Conservation (phyloP, 64 coral and sea anemone genomes). For the Exaiptasia diaphana region DNA sequence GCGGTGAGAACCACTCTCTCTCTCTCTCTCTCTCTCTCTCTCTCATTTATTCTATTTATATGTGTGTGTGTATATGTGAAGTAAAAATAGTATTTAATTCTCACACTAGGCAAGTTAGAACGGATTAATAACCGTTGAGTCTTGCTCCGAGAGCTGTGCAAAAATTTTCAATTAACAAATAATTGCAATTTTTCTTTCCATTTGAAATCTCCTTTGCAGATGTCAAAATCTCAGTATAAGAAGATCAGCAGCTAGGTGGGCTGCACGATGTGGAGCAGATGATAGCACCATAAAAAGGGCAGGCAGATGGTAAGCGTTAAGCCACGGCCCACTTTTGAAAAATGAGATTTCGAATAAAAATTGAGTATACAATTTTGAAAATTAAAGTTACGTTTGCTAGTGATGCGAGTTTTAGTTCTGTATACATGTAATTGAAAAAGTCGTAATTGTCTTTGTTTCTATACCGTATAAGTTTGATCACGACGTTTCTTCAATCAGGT, state of each 20-base stretch:
- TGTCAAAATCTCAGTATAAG: conserved; percentile 2
- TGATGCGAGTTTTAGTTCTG: not conserved
- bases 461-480: too few relatives aligned
- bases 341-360: too few relatives aligned
- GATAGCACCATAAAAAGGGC: conserved; percentile 31
- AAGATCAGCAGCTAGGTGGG: conserved; percentile 14
- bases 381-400: not conserved
- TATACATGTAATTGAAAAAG: too few relatives aligned
- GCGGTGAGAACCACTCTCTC: not conserved
- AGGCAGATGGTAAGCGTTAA: conserved; percentile 20
- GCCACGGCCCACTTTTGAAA: too few relatives aligned
- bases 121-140: not conserved
- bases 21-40: too few relatives aligned
- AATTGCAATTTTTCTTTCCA: not conserved
- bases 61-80: too few relatives aligned
- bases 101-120: not conserved
- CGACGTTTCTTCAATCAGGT: too few relatives aligned
- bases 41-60: too few relatives aligned
- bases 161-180: not conserved
- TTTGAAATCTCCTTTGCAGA: too few relatives aligned
- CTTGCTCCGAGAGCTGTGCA: not conserved
- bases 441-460: too few relatives aligned
- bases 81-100: not conserved
- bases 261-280: conserved; percentile 8
- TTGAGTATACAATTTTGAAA: not conserved